phyloP scores from a whole-genome alignment of 1,140 invertebrate genomes.

The Metaphire vulgaris region DNA sequence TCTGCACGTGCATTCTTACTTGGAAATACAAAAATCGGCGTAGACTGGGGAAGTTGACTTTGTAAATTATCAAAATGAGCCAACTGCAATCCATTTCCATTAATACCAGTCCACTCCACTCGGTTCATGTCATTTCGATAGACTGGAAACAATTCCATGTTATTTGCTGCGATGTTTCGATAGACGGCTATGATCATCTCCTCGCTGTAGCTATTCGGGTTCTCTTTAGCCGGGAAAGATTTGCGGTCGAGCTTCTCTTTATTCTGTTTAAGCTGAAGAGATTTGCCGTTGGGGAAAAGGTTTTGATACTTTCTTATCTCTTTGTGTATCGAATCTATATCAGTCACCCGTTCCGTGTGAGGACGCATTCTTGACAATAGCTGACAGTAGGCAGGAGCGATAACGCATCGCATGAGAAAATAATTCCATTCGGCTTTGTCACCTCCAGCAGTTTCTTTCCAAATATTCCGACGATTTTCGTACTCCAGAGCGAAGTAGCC shows the following conservation, averaged over 20 bases:
- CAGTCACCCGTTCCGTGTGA: background rate
- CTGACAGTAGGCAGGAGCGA: slow-evolving; percentile 36
- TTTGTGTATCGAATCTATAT: background rate
- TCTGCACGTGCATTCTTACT: background rate
- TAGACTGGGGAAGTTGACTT: no score
- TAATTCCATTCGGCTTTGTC: slow-evolving; percentile 36
- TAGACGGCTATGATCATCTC: background rate
- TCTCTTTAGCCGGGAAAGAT: no score
- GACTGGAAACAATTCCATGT: background rate
- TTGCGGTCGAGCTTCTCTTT: no score
- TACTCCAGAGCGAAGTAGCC: slow-evolving; percentile 46
- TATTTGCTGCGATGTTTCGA: background rate
- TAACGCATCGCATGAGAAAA: slow-evolving; percentile 33
- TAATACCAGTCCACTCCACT: background rate
- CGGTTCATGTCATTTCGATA: background rate
- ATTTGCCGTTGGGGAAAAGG: background rate
- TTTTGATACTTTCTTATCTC: background rate
- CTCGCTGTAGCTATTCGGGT: background rate
- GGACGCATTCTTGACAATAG: background rate
- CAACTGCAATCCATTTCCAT: no score
- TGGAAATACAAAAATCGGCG: no score
- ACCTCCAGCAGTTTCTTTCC: slow-evolving; percentile 29
- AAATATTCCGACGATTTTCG: slow-evolving; percentile 41
- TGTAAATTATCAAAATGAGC: background rate
- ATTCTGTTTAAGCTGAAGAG: no score